Evolutionary conservation across 2,113 vertebrate genomes (phyloP), one percentile per base, ranked within the genome.

Genomic region (Paraplagusia blochii): DNA sequence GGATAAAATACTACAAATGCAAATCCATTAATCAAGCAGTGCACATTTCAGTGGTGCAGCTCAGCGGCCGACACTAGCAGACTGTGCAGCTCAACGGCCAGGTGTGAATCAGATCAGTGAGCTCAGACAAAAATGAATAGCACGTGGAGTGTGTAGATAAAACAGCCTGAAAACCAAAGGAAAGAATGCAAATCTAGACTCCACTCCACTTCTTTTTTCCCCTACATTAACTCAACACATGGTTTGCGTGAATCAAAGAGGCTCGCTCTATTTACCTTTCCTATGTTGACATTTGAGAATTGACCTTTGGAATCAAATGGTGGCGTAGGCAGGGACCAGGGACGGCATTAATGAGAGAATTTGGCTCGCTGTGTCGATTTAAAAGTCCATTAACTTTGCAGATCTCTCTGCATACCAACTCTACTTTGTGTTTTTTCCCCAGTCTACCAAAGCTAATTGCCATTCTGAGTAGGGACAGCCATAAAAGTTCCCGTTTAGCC

Each of bases 341-440:
- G 81, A 86, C 59, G 73, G 81, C 84, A 83, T 89, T 90, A 90
- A 90, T 86, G 84, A 87, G 84, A 83, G 88, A 82, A 83, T 90
- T 88, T 82, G 78, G 80, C 58, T 72, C 83, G 67, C 75, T 70
- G 81, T 83, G 81, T 80, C 83, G 67, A 90, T 90, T 90, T 90
- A 88, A 89, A 90, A 89, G 88, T 88, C 89, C 85, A 90, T 90
- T 90, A 91, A 84, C 87, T 87, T 90, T 61, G 76, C 75, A 60
- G 64, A 68, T 84, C 84, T 81, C 71, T 76, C 83, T 87, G 87
- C 80, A 87, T 88, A 85, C 77, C 76, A 87, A 90, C 82, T 79
- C 63, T 15, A 55, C 70, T 77, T 63, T 64, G 69, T 84, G 78
- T 83, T 85, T 72, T 74, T 63, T 13, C 64, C 72, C 74, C 70